A percentile compares a stretch with the other conserved stretches of the same genome.
Evolutionary conservation across 2,113 vertebrate genomes (phyloP).

Genomic region (Choloepus hoffmanni): DNA sequence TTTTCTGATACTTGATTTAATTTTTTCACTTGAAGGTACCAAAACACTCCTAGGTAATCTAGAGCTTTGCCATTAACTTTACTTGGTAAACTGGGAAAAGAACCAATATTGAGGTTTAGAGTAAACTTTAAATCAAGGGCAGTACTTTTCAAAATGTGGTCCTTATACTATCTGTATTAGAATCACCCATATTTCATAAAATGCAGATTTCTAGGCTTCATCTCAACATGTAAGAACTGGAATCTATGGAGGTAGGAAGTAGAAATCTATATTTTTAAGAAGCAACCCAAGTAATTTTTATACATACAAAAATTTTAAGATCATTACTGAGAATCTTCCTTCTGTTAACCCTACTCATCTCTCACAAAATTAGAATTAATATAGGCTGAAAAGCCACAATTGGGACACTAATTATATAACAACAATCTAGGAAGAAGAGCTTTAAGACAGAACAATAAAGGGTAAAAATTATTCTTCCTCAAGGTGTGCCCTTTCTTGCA

Average conservation of each 20-base stretch:
- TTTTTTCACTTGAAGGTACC: background rate
- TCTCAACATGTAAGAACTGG: background rate
- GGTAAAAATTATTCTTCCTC: background rate
- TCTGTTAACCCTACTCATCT: background rate
- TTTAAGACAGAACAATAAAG: constrained; percentile 24
- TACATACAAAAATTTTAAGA: background rate
- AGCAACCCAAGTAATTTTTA: background rate
- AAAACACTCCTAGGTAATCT: background rate
- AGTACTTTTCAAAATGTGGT: background rate
- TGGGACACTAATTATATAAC: background rate
- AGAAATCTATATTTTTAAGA: background rate
- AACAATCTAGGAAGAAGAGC: background rate
- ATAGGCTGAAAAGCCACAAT: background rate
- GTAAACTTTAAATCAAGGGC: background rate
- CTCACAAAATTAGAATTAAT: background rate
- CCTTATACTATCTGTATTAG: background rate
- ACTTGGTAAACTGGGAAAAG: background rate
- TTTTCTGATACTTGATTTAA: background rate
- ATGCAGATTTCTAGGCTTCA: background rate
- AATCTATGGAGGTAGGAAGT: background rate
- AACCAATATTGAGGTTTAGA: background rate
- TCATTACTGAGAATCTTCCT: background rate
- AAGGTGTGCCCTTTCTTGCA: background rate
- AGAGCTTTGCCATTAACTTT: background rate
- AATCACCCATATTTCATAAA: background rate